These are phyloP conservation scores for Sceloporus undulatus DNA, from an alignment of 2,113 vertebrate genomes.

Conservation along the genomic window DNA sequence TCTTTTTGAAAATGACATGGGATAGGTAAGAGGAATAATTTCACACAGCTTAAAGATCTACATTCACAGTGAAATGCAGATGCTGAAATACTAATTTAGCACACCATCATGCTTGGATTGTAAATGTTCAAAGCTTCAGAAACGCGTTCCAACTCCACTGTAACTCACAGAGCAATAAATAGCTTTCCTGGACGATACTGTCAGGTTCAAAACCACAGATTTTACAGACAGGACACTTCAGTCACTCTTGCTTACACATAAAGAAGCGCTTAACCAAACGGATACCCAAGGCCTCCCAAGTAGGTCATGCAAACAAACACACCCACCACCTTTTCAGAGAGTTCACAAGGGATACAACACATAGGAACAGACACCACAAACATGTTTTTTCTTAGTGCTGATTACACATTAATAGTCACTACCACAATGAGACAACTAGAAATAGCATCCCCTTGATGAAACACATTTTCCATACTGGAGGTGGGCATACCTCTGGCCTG, in stretches of 20 bases:
- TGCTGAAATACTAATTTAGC: neutral
- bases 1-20: constrained; percentile 5
- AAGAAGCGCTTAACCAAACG: constrained; percentile 1
- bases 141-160: constrained; percentile 9
- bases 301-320: constrained; percentile 19
- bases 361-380: neutral
- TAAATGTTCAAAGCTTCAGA: constrained; percentile 4
- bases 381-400: neutral
- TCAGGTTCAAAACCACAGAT: constrained; percentile 12
- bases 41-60: neutral
- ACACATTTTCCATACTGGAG: neutral
- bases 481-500: neutral
- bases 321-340: constrained; percentile 22
- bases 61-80: constrained; percentile 17
- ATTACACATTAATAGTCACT: neutral
- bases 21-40: neutral
- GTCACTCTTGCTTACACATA: neutral
- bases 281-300: neutral
- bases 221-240: constrained; percentile 17
- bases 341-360: constrained; percentile 25
- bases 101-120: constrained; percentile 17
- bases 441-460: neutral
- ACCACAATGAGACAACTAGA: neutral
- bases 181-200: neutral
- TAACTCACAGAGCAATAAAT: constrained; percentile 9